Evolutionary conservation across 2,113 vertebrate species (phyloP).

Genomic region (Hemibagrus wyckioides): DNA sequence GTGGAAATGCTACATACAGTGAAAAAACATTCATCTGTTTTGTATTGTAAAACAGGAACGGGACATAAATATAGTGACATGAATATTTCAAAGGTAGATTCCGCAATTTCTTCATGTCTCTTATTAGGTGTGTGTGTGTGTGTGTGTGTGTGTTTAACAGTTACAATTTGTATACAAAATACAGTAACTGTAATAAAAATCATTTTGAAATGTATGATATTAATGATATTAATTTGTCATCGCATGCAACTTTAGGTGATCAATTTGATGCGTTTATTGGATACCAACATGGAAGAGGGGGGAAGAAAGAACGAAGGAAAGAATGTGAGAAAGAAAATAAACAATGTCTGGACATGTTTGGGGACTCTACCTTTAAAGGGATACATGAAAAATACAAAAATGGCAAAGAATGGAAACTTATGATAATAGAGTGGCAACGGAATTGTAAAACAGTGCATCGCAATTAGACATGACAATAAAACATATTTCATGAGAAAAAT

Average conservation of each 20-base stretch:
- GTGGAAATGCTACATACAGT: slow-evolving; percentile 68
- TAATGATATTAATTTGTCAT: background rate
- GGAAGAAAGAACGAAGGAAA: background rate
- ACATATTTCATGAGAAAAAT: slow-evolving; percentile 29
- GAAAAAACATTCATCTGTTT: slow-evolving; percentile 57
- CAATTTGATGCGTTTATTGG: background rate
- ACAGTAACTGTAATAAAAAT: no score
- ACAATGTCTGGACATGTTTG: slow-evolving; percentile 10
- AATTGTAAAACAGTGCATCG: slow-evolving; percentile 29
- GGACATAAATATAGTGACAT: slow-evolving; percentile 29
- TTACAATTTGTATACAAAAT: background rate
- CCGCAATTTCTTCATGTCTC: slow-evolving; percentile 6
- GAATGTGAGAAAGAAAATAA: background rate
- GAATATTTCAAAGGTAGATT: slow-evolving; percentile 38
- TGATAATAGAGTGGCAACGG: slow-evolving; percentile 24
- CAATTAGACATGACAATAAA: slow-evolving; percentile 24
- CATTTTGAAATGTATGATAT: background rate
- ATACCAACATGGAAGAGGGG: background rate
- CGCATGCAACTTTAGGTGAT: background rate
- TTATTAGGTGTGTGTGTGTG: no score
- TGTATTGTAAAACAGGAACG: slow-evolving; percentile 58
- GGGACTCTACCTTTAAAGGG: slow-evolving; percentile 34
- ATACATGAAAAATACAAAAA: slow-evolving; percentile 33
- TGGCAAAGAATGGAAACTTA: slow-evolving; percentile 37
- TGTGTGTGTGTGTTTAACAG: slow-evolving; percentile 3